Evolutionary conservation across 2,113 vertebrate genomes (phyloP).

Genomic region (Microcebus murinus): DNA sequence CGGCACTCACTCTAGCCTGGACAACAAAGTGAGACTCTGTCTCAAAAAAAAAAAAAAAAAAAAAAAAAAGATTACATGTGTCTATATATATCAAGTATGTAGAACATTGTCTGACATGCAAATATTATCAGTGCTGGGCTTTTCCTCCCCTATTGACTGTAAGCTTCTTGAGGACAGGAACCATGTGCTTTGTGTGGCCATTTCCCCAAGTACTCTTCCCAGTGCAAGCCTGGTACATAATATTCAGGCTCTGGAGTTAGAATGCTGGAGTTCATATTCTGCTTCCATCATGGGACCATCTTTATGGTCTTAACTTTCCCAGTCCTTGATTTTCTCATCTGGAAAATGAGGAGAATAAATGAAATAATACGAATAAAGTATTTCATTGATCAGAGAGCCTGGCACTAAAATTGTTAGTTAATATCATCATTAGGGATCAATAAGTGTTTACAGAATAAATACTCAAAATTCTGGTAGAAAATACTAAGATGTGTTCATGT

Average conservation of each 20-base stretch:
- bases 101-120: not conserved
- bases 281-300: not conserved
- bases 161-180: not conserved
- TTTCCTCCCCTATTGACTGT: not conserved
- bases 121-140: not conserved
- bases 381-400: not conserved
- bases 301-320: not conserved
- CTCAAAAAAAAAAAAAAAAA: no score
- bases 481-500: not conserved
- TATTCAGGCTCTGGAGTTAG: not conserved
- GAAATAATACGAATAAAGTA: not conserved
- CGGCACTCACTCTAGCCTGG: no score
- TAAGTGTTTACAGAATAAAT: not conserved
- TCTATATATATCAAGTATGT: not conserved
- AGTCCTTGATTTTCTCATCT: slow-evolving; percentile 7
- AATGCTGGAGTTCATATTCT: not conserved
- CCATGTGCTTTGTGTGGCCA: not conserved
- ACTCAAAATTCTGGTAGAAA: not conserved
- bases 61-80: not conserved
- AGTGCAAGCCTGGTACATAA: not conserved
- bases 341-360: not conserved
- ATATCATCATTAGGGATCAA: not conserved
- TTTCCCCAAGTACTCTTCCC: not conserved
- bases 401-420: not conserved
- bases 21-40: no score